Conservation (phyloP, 2,797 vertebrate genomes). For the Anguilla marmorata region DNA sequence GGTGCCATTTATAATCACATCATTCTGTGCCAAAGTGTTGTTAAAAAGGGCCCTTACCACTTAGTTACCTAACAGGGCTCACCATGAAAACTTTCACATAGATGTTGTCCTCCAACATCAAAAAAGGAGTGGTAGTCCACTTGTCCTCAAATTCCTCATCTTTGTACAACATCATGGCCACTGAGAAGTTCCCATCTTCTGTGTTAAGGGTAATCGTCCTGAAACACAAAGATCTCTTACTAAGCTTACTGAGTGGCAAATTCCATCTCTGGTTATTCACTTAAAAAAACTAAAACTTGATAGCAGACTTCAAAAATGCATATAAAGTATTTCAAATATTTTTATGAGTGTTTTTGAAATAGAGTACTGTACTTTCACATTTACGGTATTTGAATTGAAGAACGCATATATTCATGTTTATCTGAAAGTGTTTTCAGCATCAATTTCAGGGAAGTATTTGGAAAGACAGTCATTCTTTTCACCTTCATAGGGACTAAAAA, state of each 20-base stretch:
- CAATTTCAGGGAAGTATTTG: not conserved
- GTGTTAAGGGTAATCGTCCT: slow-evolving; percentile 76
- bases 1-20: not conserved
- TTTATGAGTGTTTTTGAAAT: not conserved
- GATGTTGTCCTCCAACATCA: slow-evolving; percentile 74
- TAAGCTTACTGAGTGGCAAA: slow-evolving; percentile 22
- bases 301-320: not conserved
- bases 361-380: no score
- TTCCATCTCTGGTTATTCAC: not conserved
- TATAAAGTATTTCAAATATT: not conserved
- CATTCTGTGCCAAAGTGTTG: not conserved
- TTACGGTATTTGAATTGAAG: no score
- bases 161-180: slow-evolving; percentile 76
- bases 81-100: slow-evolving; percentile 79
- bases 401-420: not conserved
- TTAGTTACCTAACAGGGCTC: slow-evolving; percentile 35
- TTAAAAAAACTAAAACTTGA: not conserved
- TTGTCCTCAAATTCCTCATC: slow-evolving; percentile 72
- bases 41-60: not conserved
- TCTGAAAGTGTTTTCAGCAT: not conserved
- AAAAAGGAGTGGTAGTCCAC: slow-evolving; percentile 72
- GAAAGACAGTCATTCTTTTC: not conserved
- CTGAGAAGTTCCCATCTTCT: slow-evolving; percentile 78
- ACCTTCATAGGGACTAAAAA: no score
- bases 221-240: slow-evolving; percentile 36